Base-by-base conservation (phyloP, 2,797 vertebrate species). In the Notamacropus eugenii region DNA sequence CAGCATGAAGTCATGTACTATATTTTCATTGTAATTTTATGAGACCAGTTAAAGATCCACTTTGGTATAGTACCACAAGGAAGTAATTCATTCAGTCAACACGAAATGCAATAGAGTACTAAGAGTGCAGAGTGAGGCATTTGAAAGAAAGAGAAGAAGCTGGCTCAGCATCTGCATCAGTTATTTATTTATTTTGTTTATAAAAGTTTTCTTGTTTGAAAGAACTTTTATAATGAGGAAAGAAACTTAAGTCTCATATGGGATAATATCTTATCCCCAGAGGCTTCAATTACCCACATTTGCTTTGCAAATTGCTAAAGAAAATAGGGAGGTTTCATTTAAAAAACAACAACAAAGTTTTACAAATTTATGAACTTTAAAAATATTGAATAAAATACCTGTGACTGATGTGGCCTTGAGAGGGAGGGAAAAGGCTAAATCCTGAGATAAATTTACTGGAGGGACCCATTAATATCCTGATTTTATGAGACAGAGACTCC, bases 11-110 rank as follows among this genome's bases (percentile, higher is more conserved):
- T 94, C 93, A 57, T 97, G 95, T 98, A 98, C 92, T 96, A 95
- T 97, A 95, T 98, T 98, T 98, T 98, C 96, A 62, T 96, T 98
- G 97, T 96, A 93, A 97, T 98, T 98, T 98, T 98, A 98, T 97
- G 97, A 95, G 96, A 97, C 96, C 97, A 91, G 95, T 98, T 98
- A 97, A 98, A 97, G 96, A 96, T 91, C 94, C 91, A 40, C 97
- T 91, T 93, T 95, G 96, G 97, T 96, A 98, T 91, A 95, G 19
- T 92, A 96, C 94, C 95, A 97, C 96, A 97, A 97, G 96, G 95
- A 98, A 93, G 92, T 96, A 96, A 97, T 98, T 97, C 95, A 97
- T 94, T 94, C 93, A 96, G 58, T 93, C 93, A 97, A 27, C 87
- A 95, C 96, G 91, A 97, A 98, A 97, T 97, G 95, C 93, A 96